Percentiles rank a stretch among this genome's conserved stretches.
phyloP scores from a whole-genome alignment of 1,140 invertebrate genomes.

The Drosophila seguyi region DNA sequence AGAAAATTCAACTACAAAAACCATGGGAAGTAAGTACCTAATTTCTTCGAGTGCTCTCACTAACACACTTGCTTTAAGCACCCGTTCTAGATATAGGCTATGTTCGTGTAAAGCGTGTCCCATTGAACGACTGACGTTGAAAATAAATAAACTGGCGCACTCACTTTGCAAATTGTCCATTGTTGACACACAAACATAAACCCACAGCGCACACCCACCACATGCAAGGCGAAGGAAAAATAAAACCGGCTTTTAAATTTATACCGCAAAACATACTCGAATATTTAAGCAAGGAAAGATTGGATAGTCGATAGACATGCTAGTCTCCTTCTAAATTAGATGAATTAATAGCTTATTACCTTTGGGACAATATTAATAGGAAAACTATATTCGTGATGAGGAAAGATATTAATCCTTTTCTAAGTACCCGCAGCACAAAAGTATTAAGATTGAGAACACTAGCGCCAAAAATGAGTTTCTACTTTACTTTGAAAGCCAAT shows the following conservation, averaged over 20 bases:
- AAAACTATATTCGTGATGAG: neutral
- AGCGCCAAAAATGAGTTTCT: neutral
- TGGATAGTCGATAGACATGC: constrained; percentile 3
- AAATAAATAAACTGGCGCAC: constrained; percentile 60
- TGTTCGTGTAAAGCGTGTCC: constrained; percentile 30
- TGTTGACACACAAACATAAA: constrained; percentile 61
- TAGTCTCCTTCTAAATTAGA: neutral
- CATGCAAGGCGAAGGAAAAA: constrained; percentile 27
- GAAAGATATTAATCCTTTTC: neutral
- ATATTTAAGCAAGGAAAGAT: constrained; percentile 43
- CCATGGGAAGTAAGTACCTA: too few relatives aligned
- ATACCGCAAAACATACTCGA: constrained; percentile 39
- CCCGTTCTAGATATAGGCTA: constrained; percentile 25
- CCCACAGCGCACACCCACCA: constrained; percentile 11
- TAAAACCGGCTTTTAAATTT: constrained; percentile 63
- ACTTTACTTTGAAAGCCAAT: neutral
- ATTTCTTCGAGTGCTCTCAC: constrained; percentile 10
- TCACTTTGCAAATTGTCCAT: constrained; percentile 70
- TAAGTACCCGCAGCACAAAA: neutral
- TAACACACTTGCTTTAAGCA: constrained; percentile 13
- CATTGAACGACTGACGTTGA: constrained; percentile 54
- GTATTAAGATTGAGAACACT: too few relatives aligned
- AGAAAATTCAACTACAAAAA: neutral
- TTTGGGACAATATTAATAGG: neutral
- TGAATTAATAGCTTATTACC: neutral